These are phyloP conservation scores for Latrodectus hesperus DNA, from an alignment of 2,888 invertebrate genomes.

Conservation along the genomic window DNA sequence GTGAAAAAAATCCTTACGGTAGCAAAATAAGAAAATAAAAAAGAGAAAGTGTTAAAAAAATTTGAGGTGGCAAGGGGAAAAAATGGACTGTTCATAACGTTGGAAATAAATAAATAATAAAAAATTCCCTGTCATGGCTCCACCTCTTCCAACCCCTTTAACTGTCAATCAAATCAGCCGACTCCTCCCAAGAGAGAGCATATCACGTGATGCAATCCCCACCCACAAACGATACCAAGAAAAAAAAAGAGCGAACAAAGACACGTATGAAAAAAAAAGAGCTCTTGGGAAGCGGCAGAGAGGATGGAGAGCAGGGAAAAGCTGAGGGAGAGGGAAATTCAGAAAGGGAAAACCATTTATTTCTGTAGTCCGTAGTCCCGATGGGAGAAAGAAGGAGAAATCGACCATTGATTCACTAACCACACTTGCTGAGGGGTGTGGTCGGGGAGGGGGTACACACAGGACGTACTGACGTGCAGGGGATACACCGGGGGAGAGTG, in stretches of 20 bases:
- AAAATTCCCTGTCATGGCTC: slow-evolving; percentile 35
- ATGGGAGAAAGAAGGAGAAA: slow-evolving; percentile 54
- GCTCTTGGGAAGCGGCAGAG: slow-evolving; percentile 20
- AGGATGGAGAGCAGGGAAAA: slow-evolving; percentile 29
- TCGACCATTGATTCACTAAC: slow-evolving; percentile 69
- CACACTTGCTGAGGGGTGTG: slow-evolving; percentile 51
- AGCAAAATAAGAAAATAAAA: slow-evolving; percentile 32
- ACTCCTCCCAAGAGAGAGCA: slow-evolving; percentile 66
- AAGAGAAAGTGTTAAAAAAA: slow-evolving; percentile 59
- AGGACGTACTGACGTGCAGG: slow-evolving; percentile 42
- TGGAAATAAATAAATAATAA: slow-evolving; percentile 28
- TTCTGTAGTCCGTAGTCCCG: slow-evolving; percentile 60
- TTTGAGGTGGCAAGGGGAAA: slow-evolving; percentile 9
- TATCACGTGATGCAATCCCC: slow-evolving; percentile 65
- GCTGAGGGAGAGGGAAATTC: slow-evolving; percentile 50
- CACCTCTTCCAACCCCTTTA: slow-evolving; percentile 53
- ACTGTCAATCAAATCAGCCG: slow-evolving; percentile 51
- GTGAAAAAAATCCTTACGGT: slow-evolving; percentile 50
- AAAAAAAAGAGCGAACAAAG: slow-evolving; percentile 34
- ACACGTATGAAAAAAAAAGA: slow-evolving; percentile 13
- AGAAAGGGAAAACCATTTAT: slow-evolving; percentile 68
- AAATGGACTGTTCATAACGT: slow-evolving; percentile 47
- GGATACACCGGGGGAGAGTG: slow-evolving; percentile 56
- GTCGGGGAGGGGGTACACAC: slow-evolving; percentile 15
- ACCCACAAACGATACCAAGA: slow-evolving; percentile 50